phyloP scores from a whole-genome alignment of 1,140 invertebrate species.

The Epicauta chinensis region DNA sequence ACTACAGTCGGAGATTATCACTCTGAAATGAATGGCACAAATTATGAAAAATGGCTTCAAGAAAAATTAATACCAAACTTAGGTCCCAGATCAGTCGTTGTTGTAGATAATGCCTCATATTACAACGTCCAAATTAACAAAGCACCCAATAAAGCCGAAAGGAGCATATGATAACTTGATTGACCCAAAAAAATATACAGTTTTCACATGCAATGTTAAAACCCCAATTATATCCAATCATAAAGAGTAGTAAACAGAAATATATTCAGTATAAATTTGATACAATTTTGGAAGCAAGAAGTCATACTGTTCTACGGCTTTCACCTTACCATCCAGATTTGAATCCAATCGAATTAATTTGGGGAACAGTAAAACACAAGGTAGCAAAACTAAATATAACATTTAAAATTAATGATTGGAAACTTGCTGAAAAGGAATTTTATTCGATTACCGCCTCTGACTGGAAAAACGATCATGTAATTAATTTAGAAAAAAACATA shows the following conservation, averaged over 20 bases:
- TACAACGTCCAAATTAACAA: constrained; percentile 31
- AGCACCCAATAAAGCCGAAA: constrained; percentile 26
- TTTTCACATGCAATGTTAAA: constrained; percentile 11
- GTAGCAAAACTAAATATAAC: background rate
- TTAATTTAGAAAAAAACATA: background rate
- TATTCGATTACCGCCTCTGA: background rate
- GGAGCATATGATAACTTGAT: constrained; percentile 30
- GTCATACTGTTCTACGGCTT: constrained; percentile 11
- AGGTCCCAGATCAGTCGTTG: constrained; percentile 28
- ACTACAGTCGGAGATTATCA: constrained; percentile 5
- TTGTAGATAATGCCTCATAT: constrained; percentile 42
- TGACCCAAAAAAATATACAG: constrained; percentile 18
- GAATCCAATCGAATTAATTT: constrained; percentile 9
- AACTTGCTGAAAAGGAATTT: background rate
- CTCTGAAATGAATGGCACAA: constrained; percentile 12
- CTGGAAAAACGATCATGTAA: background rate
- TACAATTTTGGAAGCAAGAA: background rate
- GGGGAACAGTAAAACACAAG: background rate
- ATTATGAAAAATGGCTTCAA: constrained; percentile 16
- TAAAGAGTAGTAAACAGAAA: constrained; percentile 11
- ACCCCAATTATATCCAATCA: constrained; percentile 6
- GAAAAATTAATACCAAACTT: constrained; percentile 22
- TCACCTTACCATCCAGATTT: constrained; percentile 7
- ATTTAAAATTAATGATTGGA: background rate
- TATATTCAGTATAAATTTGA: constrained; percentile 3